A percentile compares a stretch with the other conserved stretches of the same genome.
These are phyloP conservation scores for Knipowitschia caucasica DNA, from an alignment of 2,797 vertebrate genomes.

Conservation along the genomic window DNA sequence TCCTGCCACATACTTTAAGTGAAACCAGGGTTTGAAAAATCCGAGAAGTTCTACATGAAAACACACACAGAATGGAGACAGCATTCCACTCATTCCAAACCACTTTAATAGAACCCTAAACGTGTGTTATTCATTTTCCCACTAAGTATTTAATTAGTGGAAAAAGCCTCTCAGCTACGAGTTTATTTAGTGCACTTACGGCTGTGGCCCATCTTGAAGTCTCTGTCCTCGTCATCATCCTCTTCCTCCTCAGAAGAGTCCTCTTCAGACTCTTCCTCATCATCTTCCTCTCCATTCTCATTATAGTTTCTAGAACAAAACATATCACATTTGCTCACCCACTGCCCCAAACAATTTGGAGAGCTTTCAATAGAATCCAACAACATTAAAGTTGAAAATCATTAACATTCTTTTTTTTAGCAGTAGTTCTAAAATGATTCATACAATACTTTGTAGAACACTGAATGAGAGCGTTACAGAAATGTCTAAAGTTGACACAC, in stretches of 20 bases:
- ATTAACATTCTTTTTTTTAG: too few species aligned
- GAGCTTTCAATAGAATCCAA: too few species aligned
- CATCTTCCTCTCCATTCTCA: conserved; percentile 87
- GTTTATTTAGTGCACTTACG: conserved; percentile 74
- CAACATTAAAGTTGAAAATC: too few species aligned
- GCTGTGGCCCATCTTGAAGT: conserved; percentile 87
- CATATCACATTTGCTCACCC: neutral
- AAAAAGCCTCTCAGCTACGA: too few species aligned
- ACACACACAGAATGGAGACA: conserved; percentile 50
- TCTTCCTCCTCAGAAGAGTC: conserved; percentile 84
- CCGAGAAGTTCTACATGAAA: conserved; percentile 38
- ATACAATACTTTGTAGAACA: neutral
- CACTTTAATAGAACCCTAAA: conserved; percentile 6
- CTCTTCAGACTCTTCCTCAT: conserved; percentile 78
- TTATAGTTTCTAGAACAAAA: conserved; percentile 82
- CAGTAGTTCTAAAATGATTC: too few species aligned
- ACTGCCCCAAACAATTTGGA: neutral
- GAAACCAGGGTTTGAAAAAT: conserved; percentile 53
- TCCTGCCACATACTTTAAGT: conserved; percentile 64
- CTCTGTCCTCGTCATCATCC: conserved; percentile 82
- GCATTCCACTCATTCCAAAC: conserved; percentile 53
- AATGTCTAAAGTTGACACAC: too few species aligned
- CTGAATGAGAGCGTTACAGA: too few species aligned
- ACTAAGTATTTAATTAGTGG: too few species aligned
- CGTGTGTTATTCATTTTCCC: neutral